phyloP scores from a whole-genome alignment of 2,797 vertebrate genomes.

The Tadarida brasiliensis region DNA sequence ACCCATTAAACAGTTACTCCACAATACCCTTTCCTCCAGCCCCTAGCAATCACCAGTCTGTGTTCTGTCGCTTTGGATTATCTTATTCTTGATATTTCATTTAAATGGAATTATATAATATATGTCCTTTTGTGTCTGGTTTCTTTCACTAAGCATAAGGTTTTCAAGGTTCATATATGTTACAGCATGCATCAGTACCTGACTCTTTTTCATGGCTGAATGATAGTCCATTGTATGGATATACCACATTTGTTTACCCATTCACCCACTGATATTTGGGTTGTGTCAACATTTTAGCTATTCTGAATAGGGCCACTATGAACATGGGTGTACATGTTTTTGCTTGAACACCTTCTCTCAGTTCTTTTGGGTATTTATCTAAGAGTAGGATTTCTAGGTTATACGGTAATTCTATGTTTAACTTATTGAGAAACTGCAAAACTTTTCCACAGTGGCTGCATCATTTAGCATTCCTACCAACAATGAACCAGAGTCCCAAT shows the following conservation, averaged over 20 bases:
- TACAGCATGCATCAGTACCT: neutral
- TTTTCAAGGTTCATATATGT: neutral
- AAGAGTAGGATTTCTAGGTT: neutral
- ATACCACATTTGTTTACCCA: neutral
- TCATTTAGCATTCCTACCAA: neutral
- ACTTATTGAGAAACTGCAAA: neutral
- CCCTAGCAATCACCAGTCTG: neutral
- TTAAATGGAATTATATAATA: neutral
- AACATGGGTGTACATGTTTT: neutral
- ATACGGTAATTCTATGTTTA: neutral
- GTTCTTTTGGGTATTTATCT: neutral
- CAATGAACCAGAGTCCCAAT: neutral
- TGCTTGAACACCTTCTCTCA: neutral
- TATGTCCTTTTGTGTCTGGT: neutral
- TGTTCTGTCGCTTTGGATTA: neutral
- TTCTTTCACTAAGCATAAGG: neutral
- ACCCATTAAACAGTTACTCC: neutral
- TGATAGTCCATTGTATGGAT: neutral
- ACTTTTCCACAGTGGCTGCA: neutral
- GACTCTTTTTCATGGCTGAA: neutral
- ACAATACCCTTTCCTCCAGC: neutral
- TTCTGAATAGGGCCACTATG: neutral
- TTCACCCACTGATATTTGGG: neutral
- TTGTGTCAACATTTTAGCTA: neutral
- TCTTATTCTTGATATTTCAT: neutral